Evolutionary conservation across 2,113 vertebrate species (phyloP).

Genomic region (Epinephelus fuscoguttatus): DNA sequence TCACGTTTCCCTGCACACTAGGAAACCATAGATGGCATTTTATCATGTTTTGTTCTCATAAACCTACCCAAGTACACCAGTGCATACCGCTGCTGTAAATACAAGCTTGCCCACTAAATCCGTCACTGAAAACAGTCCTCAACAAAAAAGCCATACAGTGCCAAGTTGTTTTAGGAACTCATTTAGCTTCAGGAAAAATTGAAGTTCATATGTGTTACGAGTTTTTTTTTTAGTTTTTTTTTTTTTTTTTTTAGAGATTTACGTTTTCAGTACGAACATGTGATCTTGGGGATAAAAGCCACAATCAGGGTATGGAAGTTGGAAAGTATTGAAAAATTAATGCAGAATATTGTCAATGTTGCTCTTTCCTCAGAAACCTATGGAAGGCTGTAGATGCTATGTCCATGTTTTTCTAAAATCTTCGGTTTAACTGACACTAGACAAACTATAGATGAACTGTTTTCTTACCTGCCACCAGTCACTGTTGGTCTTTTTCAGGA

Average conservation of each 20-base stretch:
- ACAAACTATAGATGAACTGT: neutral
- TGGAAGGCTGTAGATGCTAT: neutral
- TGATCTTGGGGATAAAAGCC: neutral
- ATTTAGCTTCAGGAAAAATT: neutral
- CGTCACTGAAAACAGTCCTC: neutral
- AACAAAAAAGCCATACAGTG: neutral
- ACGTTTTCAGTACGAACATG: neutral
- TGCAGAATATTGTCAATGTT: neutral
- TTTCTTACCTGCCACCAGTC: conserved; percentile 92
- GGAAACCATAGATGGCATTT: no score
- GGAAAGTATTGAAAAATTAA: neutral
- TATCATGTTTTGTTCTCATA: no score
- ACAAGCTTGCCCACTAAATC: neutral
- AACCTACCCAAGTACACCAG: no score
- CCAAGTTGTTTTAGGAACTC: neutral
- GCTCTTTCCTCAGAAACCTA: neutral
- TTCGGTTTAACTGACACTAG: accelerated
- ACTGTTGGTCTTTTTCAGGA: conserved; percentile 89
- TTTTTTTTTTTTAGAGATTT: neutral
- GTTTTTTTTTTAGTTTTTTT: neutral
- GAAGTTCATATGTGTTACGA: neutral
- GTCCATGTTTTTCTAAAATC: neutral
- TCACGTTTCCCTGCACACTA: no score
- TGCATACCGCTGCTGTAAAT: no score
- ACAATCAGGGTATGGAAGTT: neutral